Evolutionary conservation across 2,888 invertebrate genomes (phyloP), one percentile per base, ranked within the genome.

Genomic region (Hypercompe scribonia): DNA sequence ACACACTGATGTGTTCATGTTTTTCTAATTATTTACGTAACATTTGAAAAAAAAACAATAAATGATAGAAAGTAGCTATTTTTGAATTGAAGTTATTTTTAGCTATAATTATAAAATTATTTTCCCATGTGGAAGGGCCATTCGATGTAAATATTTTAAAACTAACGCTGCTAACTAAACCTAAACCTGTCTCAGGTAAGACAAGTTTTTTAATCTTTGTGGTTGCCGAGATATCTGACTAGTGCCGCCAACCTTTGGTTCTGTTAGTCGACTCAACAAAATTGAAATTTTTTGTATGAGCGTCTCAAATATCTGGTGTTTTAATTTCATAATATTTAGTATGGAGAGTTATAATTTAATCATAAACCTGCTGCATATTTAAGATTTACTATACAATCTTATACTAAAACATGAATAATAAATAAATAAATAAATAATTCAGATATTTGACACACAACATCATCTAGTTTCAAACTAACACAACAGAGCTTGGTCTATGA

Each of bases 1-100:
- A 80, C 76, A 82, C 78, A 76, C 75, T 76, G 81, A 79, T 78
- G 80, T 80, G 75, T 77, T 78, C 75, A 81, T 81, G 72, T 76
- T 72, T 78, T 78, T 77, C 81, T 79, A 77, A 80, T 84, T 77
- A 76, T 75, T 77, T 73, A 76, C 69, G 77, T 83, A 76, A 81
- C 71, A 71, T 64, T 65, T 54, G 36, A 54, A 74, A 36, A 74
- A 36, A 69, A 76, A 50, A 70, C 63, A 70, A 50, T 67, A 76
- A 65, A 78, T 80, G 76, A 82, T 77, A 82, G 82, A 84, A 80
- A 81, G 78, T 76, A 24, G 42, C 50, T 61, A 70, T 39, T 66
- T 68, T n/a, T 10, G 50, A 34, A 34, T 18, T 54, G 8, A 15
- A 15, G n/a, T 8, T 50, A 46, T n/a, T 33, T 13, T 36, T 65